Conservation (phyloP, 2,113 vertebrate species). For the Australoheros scitulus region DNA sequence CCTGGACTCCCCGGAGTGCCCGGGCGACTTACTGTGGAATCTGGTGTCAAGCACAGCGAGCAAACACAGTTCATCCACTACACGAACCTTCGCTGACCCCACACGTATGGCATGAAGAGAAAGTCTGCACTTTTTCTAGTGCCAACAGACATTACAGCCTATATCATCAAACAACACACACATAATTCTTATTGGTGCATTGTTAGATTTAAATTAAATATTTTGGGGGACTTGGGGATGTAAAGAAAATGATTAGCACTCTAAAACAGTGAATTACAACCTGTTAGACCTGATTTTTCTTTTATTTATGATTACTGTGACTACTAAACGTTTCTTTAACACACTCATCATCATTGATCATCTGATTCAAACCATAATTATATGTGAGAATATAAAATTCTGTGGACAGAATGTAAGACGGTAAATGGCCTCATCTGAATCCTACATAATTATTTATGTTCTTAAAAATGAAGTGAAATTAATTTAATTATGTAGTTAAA, state of each 20-base stretch:
- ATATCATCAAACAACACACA: not conserved
- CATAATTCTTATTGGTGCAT: not conserved
- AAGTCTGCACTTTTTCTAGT: not conserved
- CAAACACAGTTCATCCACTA: conserved; percentile 9
- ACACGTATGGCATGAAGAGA: not conserved
- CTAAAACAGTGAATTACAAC: not conserved
- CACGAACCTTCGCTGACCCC: conserved; percentile 48
- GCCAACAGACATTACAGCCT: not conserved
- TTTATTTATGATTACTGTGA: not conserved
- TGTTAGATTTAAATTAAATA: not conserved
- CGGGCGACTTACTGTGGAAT: not conserved
- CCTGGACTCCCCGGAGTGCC: not conserved
- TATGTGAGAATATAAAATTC: not conserved
- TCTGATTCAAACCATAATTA: not conserved
- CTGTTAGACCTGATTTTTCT: not conserved
- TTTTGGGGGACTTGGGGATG: not conserved
- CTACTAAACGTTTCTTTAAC: not conserved
- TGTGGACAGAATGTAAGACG: not conserved
- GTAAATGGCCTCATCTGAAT: not conserved
- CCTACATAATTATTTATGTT: not conserved
- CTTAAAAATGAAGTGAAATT: not conserved
- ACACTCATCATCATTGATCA: no score
- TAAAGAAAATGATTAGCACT: no score
- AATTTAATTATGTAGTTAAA: not conserved
- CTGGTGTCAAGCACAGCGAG: conserved; percentile 27